A percentile compares a stretch with the other conserved stretches of the same genome.
These are phyloP conservation scores for Caenorhabditis sp. DNA, from an alignment of 2,888 invertebrate species.

Conservation along the genomic window DNA sequence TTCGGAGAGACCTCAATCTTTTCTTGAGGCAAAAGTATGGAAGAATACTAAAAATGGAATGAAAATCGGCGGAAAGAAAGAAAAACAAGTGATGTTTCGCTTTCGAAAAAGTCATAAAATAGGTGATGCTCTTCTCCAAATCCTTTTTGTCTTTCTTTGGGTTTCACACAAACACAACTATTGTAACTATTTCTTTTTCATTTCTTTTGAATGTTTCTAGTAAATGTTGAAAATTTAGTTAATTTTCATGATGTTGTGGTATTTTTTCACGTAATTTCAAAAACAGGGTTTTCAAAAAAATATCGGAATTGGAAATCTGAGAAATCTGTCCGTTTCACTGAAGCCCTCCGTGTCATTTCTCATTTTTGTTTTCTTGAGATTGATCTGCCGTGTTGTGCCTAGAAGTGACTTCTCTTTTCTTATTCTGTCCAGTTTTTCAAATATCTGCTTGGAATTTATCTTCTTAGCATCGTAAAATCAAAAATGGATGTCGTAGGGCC, in stretches of 20 bases:
- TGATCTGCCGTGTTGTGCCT: background rate
- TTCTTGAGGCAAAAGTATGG: background rate
- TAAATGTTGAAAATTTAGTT: no score
- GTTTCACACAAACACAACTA: background rate
- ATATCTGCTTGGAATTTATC: background rate
- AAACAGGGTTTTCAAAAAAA: no score
- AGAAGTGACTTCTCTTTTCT: background rate
- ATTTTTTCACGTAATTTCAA: no score
- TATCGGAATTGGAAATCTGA: background rate
- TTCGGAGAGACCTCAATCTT: conserved; percentile 1
- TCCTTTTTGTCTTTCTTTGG: background rate
- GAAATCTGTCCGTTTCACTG: background rate
- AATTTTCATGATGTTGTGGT: no score
- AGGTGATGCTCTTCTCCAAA: conserved; percentile 31
- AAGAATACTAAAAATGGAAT: conserved; percentile 2
- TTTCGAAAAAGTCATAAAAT: conserved; percentile 38
- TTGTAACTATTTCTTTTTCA: background rate
- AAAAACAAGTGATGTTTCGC: conserved; percentile 19
- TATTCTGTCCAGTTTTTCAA: background rate
- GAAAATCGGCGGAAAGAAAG: background rate
- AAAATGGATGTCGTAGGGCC: conserved; percentile 4
- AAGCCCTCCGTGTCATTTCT: conserved; percentile 4
- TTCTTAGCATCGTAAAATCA: conserved; percentile 9
- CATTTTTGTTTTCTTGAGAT: background rate
- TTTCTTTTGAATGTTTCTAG: no score